Conservation (phyloP, 2,113 vertebrate genomes). For the Labrus mixtus region DNA sequence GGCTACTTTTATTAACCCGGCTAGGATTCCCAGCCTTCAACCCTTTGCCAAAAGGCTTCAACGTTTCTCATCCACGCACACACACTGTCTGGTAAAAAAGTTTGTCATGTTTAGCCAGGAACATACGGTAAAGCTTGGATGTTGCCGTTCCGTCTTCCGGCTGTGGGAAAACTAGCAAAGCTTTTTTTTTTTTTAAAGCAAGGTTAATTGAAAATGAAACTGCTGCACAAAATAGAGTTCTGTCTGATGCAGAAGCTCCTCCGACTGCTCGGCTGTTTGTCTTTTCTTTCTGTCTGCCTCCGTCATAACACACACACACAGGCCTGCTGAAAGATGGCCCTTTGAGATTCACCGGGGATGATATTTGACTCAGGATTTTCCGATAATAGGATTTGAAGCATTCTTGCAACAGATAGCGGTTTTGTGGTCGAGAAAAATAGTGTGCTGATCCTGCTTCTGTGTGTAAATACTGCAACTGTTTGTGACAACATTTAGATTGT, state of each 20-base stretch:
- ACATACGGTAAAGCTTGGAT: constrained; percentile 6
- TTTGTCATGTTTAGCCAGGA: constrained; percentile 38
- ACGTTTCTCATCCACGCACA: constrained; percentile 47
- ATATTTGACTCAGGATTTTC: constrained; percentile 80
- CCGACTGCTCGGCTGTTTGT: constrained; percentile 53
- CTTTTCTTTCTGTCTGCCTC: constrained; percentile 50
- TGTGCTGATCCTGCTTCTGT: constrained; percentile 57
- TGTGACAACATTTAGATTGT: constrained; percentile 32
- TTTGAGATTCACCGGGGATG: constrained; percentile 75
- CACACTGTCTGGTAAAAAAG: constrained; percentile 24
- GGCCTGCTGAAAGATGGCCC: constrained; percentile 70
- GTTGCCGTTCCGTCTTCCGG: neutral
- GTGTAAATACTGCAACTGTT: constrained; percentile 55
- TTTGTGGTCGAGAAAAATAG: constrained; percentile 69
- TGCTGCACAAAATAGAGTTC: constrained; percentile 38
- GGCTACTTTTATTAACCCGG: constrained; percentile 81
- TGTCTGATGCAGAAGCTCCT: constrained; percentile 34
- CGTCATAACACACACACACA: constrained; percentile 71
- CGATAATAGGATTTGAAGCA: constrained; percentile 80
- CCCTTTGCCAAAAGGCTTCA: constrained; percentile 63
- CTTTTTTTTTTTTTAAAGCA: constrained; percentile 39
- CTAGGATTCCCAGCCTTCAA: constrained; percentile 76
- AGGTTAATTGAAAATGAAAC: constrained; percentile 33
- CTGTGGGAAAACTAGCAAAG: constrained; percentile 56
- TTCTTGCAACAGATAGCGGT: constrained; percentile 75